phyloP scores from a whole-genome alignment of 92 coral and sea anemone species.

The Siderastrea radians region DNA sequence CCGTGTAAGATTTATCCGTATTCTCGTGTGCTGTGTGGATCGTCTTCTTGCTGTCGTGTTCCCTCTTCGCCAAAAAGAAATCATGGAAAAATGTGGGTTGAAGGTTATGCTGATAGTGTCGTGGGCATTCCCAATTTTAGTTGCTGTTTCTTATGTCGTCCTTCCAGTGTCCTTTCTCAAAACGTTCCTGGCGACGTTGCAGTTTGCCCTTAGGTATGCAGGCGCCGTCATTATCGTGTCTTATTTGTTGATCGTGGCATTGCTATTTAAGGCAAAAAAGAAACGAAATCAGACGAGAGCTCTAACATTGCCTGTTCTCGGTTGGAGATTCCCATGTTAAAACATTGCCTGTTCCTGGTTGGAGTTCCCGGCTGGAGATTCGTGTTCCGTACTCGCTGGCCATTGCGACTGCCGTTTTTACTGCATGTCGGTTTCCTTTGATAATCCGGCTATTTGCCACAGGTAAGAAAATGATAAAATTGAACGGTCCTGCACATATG shows the following conservation, averaged over 20 bases:
- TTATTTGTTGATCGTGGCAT: too few relatives aligned
- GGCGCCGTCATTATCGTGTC: too few relatives aligned
- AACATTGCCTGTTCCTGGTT: too few relatives aligned
- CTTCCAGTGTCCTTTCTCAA: too few relatives aligned
- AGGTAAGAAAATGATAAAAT: not conserved
- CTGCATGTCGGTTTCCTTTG: slow-evolving; percentile 36
- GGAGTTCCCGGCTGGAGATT: slow-evolving; percentile 23
- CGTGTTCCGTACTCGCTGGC: slow-evolving; percentile 43
- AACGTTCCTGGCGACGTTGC: too few relatives aligned
- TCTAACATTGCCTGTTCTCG: not conserved
- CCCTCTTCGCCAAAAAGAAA: not conserved
- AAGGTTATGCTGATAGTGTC: not conserved
- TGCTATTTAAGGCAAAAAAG: too few relatives aligned
- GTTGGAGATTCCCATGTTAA: too few relatives aligned
- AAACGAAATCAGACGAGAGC: too few relatives aligned
- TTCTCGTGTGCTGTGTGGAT: not conserved
- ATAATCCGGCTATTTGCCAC: slow-evolving; percentile 8
- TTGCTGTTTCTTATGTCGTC: not conserved
- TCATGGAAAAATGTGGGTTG: not conserved
- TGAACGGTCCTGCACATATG: slow-evolving; percentile 34
- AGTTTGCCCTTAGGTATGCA: too few relatives aligned
- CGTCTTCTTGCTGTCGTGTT: not conserved
- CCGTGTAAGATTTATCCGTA: slow-evolving; percentile 3
- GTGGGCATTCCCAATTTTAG: not conserved
- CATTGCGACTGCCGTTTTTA: slow-evolving; percentile 12